Evolutionary conservation across 2,113 vertebrate genomes (phyloP), one percentile per base, ranked within the genome.

Genomic region (Phalacrocorax pelagicus): DNA sequence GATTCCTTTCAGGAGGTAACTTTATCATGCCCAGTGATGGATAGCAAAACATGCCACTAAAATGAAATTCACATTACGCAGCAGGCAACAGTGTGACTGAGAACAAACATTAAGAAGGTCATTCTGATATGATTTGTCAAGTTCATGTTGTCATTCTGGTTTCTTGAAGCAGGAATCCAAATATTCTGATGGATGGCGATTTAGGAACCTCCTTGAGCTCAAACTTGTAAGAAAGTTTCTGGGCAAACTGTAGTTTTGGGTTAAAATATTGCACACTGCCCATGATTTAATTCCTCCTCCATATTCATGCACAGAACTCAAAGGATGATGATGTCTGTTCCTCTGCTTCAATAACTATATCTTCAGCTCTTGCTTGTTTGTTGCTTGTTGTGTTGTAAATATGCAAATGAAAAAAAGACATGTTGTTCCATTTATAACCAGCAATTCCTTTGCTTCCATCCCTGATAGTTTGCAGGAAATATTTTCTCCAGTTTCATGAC

Each of bases 281-380:
- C 44, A 8, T 86, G 69, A 81, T 91, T 94, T 95, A 94, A 94
- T 93, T 90, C 58, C 46, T 88, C 59, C 27, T 95, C 85, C 90
- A 90, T 94, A 96, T 94, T 95, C 90, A 95, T 86, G 85, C 63
- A 55, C 62, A 86, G 91, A 96, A 81, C 91, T 91, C 12, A 7
- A 55, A 88, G 81, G 46, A 80, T 70, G 58, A 69, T 65, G 49
- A 82, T 77, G 46, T 70, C 87, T 93, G 57, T 89, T 94, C 70
- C 71, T 81, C 72, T 92, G 80, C 86, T 96, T 88, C 52, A 86
- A 30, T 75, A 93, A 79, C 82, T 88, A 18, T 36, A 62, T 78
- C 86, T 92, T 95, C 63, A 91, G 29, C 44, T 86, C 47, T 88
- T 94, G 16, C 79, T 96, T 86, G 29, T 88, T 93, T 84, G 51